Evolutionary conservation across 2,113 vertebrate genomes (phyloP), one percentile per base, ranked within the genome.

Genomic region (Australoheros scitulus): DNA sequence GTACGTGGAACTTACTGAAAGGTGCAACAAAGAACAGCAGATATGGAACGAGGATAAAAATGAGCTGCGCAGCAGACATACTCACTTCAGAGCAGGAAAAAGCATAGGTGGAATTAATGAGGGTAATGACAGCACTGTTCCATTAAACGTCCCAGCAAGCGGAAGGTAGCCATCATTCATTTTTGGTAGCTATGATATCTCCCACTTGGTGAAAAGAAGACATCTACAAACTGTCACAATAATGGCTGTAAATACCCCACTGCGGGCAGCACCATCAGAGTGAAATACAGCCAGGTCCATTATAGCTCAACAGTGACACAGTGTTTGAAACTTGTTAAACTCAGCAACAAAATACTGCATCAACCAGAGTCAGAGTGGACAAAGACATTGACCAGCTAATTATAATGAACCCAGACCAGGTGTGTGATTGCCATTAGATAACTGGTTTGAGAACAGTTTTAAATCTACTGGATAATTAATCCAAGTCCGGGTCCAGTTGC

Each of bases 221-320:
- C 68, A 52, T 72, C 43, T 72, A 72, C 68, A 72, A 72, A 55
- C 26, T 72, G 68, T 72, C 68, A 72, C 6, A 34, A 72, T 55
- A 72, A 55, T 55, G 47, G 68, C 68, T 72, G 68, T 2, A 18
- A 55, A 55, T 72, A 55, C 26, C 9, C 68, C 47, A 55, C 47
- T 1, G 26, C 13, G 24, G 68, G 11, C 68, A 55, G 26, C 4
- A 20, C 47, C 6, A 11, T 72, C 68, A 72, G 20, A 72, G 26
- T 72, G 47, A 32, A 72, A 72, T 32, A 72, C 47, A 72, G 43
- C 4, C 26, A 4, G 10, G 17, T 14, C 65, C 47, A 72, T 26
- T 26, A 32, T 32, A 52, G 26, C 5, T 32, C 10, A 72, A 32
- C 26, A 52, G 18, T 52, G 43, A 72, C 65, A 72, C 6, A 11